Evolutionary conservation across 2,888 invertebrate species (phyloP), one percentile per base, ranked within the genome.

Genomic region (Stomorhina lunata): DNA sequence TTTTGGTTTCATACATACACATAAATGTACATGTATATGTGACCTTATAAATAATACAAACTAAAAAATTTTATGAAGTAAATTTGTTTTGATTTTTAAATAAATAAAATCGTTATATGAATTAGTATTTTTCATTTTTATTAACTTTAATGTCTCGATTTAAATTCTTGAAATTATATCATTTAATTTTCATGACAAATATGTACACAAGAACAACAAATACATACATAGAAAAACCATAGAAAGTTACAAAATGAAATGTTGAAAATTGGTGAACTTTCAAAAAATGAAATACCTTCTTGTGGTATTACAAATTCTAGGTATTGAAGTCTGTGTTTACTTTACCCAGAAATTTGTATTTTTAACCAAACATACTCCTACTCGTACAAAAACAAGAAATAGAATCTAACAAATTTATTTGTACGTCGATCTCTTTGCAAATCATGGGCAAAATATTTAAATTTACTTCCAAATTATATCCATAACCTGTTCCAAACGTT

Each of bases 61-160:
- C 5, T 17, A 9, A 15, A 55, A 32, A 32, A 1, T 32, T 55
- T 57, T 57, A 57, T 34, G 6, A 25, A 40, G 15, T 15, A 61
- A 61, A 43, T 43, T 43, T 9, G 7, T 61, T 27, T 43, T 27
- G 43, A 43, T 43, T 40, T 17, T 25, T 22, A 61, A 40, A 61
- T 22, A 61, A 40, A 61, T 25, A 61, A 61, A 61, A 61, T 61
- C 25, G 15, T 40, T 15, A 37, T 22, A n/a, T 15, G 37, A 15
- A 40, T 61, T 7, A 25, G 25, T 34, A 32, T 17, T 12, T 37
- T n/a, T 34, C 37, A 72, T 50, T 75, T 75, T 55, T 65, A 55
- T 57, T 57, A 75, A 57, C 50, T 65, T 75, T 65, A 75, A 75
- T 75, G 65, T 65, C 57, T 75, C 75, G 45, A 75, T 75, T 65